Evolutionary conservation across 1,140 invertebrate genomes (phyloP).

Genomic region (Tribolium castaneum): DNA sequence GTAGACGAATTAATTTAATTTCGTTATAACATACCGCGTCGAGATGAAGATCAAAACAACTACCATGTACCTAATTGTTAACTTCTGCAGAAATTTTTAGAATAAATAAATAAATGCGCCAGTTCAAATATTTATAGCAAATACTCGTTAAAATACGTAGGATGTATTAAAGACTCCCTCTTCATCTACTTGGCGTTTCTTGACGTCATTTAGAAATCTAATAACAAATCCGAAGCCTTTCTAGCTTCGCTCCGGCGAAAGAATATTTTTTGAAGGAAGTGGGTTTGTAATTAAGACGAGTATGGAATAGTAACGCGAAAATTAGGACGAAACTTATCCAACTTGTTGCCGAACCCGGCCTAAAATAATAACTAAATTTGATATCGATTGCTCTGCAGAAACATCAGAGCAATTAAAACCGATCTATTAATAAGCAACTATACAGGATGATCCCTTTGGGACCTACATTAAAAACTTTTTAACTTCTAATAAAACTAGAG

Average conservation of each 20-base stretch:
- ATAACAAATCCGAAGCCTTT: neutral
- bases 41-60: neutral
- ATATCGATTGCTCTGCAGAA: neutral
- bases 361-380: neutral
- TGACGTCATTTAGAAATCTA: neutral
- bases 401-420: neutral
- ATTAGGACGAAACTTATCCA: neutral
- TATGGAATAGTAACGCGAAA: neutral
- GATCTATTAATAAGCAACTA: too few relatives aligned
- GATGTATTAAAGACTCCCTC: neutral
- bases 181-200: neutral
- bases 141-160: neutral
- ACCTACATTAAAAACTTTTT: too few relatives aligned
- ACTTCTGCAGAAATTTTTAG: too few relatives aligned
- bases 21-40: too few relatives aligned
- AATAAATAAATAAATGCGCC: too few relatives aligned
- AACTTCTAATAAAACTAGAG: too few relatives aligned
- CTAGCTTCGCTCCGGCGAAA: neutral
- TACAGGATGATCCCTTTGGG: too few relatives aligned
- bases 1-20: neutral
- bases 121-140: neutral
- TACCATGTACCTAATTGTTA: neutral
- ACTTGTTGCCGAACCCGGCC: neutral
- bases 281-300: neutral
- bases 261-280: neutral